Conservation (phyloP, 2,888 invertebrate species). For the Ophonus ardosiacus region DNA sequence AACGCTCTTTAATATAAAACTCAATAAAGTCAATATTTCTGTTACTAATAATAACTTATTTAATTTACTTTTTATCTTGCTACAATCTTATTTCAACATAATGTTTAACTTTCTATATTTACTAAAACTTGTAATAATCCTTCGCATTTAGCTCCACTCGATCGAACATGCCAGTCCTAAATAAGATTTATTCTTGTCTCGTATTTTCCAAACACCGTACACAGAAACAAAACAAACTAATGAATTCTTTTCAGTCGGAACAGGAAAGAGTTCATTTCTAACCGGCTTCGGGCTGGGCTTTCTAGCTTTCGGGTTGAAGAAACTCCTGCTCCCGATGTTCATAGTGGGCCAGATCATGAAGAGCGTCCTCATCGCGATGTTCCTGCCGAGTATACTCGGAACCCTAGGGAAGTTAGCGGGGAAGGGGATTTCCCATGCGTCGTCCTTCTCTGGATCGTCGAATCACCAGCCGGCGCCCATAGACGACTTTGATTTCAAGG, state of each 20-base stretch:
- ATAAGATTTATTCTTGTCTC: conserved; percentile 46
- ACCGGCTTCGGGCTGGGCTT: conserved; percentile 83
- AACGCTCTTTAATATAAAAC: too few relatives aligned
- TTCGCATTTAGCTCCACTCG: conserved; percentile 22
- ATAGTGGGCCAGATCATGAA: conserved; percentile 91
- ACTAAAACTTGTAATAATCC: neutral
- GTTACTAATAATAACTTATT: neutral
- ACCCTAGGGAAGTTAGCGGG: conserved; percentile 90
- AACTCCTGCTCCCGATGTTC: conserved; percentile 88
- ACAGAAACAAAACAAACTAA: conserved; percentile 43
- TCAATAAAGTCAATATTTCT: too few relatives aligned
- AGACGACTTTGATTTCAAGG: conserved; percentile 87
- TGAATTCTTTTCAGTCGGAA: conserved; percentile 66
- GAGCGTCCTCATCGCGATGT: conserved; percentile 89
- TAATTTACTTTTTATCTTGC: neutral
- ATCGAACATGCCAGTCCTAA: neutral
- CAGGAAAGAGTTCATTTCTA: conserved; percentile 81
- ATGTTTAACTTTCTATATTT: neutral
- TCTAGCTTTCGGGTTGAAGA: conserved; percentile 88
- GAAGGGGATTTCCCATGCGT: conserved; percentile 84
- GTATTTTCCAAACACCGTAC: conserved; percentile 22
- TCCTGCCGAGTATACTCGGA: conserved; percentile 90
- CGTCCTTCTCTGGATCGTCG: conserved; percentile 77
- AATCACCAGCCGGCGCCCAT: conserved; percentile 74
- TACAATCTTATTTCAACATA: neutral